These are phyloP conservation scores for Gnathonemus longibarbis DNA, from an alignment of 2,113 vertebrate genomes.

Conservation along the genomic window DNA sequence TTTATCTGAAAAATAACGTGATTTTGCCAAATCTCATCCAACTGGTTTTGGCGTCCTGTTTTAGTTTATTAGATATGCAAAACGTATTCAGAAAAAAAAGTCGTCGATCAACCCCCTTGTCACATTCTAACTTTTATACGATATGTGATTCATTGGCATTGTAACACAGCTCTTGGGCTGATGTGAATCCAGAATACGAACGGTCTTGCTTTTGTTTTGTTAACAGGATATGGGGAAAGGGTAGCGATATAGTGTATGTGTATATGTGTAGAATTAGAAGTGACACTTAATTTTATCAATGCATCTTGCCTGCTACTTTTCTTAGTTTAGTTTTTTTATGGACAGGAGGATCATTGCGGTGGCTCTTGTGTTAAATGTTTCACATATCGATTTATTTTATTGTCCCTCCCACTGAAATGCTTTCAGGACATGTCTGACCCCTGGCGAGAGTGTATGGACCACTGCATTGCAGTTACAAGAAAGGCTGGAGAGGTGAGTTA, in stretches of 20 bases:
- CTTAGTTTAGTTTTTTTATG: neutral
- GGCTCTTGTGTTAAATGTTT: neutral
- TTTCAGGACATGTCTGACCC: constrained; percentile 45
- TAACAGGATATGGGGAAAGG: neutral
- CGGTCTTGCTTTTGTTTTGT: neutral
- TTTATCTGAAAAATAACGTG: neutral
- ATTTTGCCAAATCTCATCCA: neutral
- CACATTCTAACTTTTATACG: neutral
- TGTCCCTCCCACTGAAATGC: too few species aligned
- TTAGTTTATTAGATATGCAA: neutral
- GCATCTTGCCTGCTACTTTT: neutral
- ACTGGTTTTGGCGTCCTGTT: neutral
- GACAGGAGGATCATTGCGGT: neutral
- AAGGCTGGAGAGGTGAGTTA: constrained; percentile 52
- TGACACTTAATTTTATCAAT: neutral
- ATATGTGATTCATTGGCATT: neutral
- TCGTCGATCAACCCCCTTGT: neutral
- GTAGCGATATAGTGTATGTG: neutral
- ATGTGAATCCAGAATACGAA: neutral
- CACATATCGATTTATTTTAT: neutral
- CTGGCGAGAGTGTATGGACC: constrained; percentile 60
- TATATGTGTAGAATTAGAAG: neutral
- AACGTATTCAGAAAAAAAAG: neutral
- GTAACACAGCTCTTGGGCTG: neutral
- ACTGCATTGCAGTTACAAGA: constrained; percentile 52